Conservation (phyloP, 2,888 invertebrate species). For the Romanomermis culicivorax region DNA sequence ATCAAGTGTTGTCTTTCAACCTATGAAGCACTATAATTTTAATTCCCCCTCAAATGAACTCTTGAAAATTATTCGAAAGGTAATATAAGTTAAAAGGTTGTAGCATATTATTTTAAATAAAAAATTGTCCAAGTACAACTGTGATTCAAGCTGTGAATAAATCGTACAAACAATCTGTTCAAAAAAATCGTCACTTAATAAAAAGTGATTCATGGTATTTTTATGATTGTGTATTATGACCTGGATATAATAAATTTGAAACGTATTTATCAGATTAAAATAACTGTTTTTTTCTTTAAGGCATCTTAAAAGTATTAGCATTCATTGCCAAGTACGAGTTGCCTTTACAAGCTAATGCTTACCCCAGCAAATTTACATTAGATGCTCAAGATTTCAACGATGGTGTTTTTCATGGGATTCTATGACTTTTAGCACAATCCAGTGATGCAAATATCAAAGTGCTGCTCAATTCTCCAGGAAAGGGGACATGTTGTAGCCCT, state of each 20-base stretch:
- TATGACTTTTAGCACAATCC: not conserved
- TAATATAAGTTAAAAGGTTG: not conserved
- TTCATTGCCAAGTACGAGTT: not conserved
- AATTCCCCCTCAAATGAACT: not conserved
- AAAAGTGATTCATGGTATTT: not conserved
- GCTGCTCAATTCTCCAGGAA: not conserved
- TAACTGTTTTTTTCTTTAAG: not conserved
- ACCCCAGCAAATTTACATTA: not conserved
- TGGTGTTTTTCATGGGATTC: not conserved
- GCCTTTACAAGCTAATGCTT: not conserved
- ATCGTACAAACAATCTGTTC: not conserved
- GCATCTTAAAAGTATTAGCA: not conserved
- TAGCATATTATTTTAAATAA: no score
- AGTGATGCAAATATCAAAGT: not conserved
- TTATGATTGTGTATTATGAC: not conserved
- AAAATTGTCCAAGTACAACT: not conserved
- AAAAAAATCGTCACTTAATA: not conserved
- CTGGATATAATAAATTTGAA: not conserved
- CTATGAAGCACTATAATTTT: no score
- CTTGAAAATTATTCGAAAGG: not conserved
- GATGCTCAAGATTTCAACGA: not conserved
- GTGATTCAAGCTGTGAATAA: not conserved
- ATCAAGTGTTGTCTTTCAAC: not conserved
- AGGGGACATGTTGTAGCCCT: not conserved
- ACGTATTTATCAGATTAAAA: not conserved